Evolutionary conservation across 2,888 invertebrate genomes (phyloP).

Genomic region (Baronia brevicornis): DNA sequence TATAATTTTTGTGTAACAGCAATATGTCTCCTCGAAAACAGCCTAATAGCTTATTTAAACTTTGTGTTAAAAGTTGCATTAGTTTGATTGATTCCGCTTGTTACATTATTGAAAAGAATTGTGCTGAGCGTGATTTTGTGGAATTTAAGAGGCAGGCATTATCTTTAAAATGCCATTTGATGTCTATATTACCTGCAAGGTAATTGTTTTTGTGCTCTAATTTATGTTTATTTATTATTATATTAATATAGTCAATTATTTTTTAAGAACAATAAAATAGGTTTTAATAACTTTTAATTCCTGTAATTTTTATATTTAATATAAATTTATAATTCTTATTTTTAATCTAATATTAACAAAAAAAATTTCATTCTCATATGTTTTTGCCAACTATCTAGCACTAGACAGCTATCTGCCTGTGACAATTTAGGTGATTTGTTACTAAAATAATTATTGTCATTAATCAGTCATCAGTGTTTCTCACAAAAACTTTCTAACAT

Average conservation of each 20-base stretch:
- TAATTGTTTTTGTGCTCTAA: conserved; percentile 24
- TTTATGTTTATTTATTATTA: background rate
- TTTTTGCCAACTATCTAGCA: too few species aligned
- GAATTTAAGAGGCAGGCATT: conserved; percentile 51
- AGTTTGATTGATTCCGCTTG: conserved; percentile 60
- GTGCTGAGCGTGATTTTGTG: conserved; percentile 47
- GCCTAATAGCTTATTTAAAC: conserved; percentile 54
- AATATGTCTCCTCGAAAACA: conserved; percentile 65
- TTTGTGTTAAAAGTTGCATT: conserved; percentile 57
- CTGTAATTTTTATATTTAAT: too few species aligned
- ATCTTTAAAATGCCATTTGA: conserved; percentile 48
- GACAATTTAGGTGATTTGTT: too few species aligned
- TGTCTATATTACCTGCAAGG: conserved; percentile 62
- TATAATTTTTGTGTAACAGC: conserved; percentile 6
- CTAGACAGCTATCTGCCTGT: too few species aligned
- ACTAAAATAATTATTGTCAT: too few species aligned
- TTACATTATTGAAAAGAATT: conserved; percentile 56
- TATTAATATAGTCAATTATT: background rate
- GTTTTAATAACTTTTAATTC: background rate
- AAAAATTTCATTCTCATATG: too few species aligned
- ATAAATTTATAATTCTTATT: too few species aligned
- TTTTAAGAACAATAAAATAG: background rate
- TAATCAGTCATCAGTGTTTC: too few species aligned
- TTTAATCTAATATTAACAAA: too few species aligned
- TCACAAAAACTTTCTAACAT: too few species aligned